Evolutionary conservation across 2,888 invertebrate genomes (phyloP).

Genomic region (Drosophila austrosaltans): DNA sequence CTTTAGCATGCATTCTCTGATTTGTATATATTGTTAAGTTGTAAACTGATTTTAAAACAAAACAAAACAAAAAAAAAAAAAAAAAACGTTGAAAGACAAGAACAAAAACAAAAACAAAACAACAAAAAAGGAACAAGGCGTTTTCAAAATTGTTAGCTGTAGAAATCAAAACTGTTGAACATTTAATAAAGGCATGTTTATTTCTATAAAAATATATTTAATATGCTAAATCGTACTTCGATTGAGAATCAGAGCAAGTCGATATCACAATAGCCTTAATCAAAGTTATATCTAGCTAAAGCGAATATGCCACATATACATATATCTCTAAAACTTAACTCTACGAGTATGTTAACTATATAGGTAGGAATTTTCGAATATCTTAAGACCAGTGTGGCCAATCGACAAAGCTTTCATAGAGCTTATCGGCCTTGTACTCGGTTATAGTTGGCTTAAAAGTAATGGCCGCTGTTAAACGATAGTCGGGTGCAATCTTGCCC

Average conservation of each 20-base stretch:
- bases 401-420: slow-evolving; percentile 87
- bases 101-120: slow-evolving; percentile 31
- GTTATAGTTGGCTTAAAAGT: slow-evolving; percentile 86
- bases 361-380: neutral
- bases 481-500: slow-evolving; percentile 87
- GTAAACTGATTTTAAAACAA: slow-evolving; percentile 32
- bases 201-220: slow-evolving; percentile 31
- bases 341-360: too few relatives aligned
- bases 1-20: slow-evolving; percentile 25
- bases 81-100: slow-evolving; percentile 15
- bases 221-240: neutral
- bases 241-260: slow-evolving; percentile 11
- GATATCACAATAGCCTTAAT: slow-evolving; percentile 41
- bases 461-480: slow-evolving; percentile 88
- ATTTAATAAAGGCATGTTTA: slow-evolving; percentile 68
- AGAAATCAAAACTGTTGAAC: slow-evolving; percentile 41
- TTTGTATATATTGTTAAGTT: slow-evolving; percentile 67
- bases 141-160: slow-evolving; percentile 43
- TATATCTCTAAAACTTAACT: neutral
- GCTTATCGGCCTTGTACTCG: slow-evolving; percentile 87
- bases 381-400: slow-evolving; percentile 87
- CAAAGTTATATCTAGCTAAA: slow-evolving; percentile 37
- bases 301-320: slow-evolving; percentile 38
- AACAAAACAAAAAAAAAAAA: slow-evolving; percentile 37
- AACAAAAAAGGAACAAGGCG: slow-evolving; percentile 42